Percentiles rank a stretch among this genome's conserved stretches.
These are phyloP conservation scores for Propithecus perrieri DNA, from an alignment of 2,797 vertebrate species.

Conservation along the genomic window DNA sequence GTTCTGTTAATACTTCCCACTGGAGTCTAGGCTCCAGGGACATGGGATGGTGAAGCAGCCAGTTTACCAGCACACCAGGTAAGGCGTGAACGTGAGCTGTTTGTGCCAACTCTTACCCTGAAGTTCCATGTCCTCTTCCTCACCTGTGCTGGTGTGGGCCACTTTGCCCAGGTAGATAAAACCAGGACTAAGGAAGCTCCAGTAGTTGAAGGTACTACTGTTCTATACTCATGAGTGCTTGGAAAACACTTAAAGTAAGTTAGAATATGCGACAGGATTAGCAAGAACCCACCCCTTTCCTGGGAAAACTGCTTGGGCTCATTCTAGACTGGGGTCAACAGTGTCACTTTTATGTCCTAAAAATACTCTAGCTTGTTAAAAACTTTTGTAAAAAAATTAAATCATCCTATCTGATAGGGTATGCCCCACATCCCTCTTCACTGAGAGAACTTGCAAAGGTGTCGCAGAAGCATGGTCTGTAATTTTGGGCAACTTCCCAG, in stretches of 20 bases:
- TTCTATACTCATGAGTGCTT: not conserved
- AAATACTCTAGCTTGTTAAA: slow-evolving; percentile 2
- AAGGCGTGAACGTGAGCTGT: not conserved
- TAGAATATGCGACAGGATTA: not conserved
- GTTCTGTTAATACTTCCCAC: not conserved
- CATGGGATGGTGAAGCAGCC: not conserved
- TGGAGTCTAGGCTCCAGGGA: not conserved
- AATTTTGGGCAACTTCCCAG: not conserved
- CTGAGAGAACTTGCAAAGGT: not conserved
- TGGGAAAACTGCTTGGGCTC: not conserved
- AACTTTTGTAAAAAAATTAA: not conserved
- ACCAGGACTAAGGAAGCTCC: not conserved
- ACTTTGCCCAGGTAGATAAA: not conserved
- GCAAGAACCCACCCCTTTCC: not conserved
- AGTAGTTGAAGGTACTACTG: not conserved
- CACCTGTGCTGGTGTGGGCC: not conserved
- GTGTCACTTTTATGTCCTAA: slow-evolving; percentile 9
- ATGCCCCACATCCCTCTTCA: not conserved
- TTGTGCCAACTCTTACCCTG: not conserved
- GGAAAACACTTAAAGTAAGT: not conserved
- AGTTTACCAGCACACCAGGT: not conserved
- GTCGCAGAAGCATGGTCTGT: not conserved
- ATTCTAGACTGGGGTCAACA: not conserved
- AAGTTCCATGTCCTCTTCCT: not conserved
- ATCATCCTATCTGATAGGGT: not conserved